A percentile compares a stretch with the other conserved stretches of the same genome.
These are phyloP conservation scores for Dasyprocta punctata DNA, from an alignment of 2,113 vertebrate genomes.

Conservation along the genomic window DNA sequence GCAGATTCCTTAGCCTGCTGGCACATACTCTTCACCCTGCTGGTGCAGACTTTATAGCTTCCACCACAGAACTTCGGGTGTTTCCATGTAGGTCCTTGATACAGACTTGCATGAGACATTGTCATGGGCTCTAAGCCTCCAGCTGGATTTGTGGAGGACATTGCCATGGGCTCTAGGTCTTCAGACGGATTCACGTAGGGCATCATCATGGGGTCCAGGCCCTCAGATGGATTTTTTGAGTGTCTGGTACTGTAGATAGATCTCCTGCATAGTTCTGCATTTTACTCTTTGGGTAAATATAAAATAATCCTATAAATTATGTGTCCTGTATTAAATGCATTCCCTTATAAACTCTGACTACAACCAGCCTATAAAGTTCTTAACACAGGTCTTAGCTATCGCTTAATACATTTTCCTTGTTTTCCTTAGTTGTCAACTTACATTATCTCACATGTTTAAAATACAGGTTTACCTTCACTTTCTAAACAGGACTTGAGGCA, in stretches of 20 bases:
- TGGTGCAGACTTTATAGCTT: no score
- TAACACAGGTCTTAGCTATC: background rate
- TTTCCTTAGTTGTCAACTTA: background rate
- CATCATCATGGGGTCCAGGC: background rate
- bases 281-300: background rate
- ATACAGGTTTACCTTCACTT: background rate
- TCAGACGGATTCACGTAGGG: background rate
- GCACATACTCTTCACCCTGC: no score
- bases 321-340: background rate
- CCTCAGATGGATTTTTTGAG: background rate
- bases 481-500: background rate
- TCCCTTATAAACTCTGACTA: background rate
- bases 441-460: background rate
- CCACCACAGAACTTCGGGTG: no score
- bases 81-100: no score
- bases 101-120: no score
- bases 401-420: background rate
- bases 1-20: no score
- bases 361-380: background rate
- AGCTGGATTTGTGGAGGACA: no score
- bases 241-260: background rate
- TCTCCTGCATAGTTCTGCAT: background rate
- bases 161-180: background rate
- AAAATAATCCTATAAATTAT: background rate
- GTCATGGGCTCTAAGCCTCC: no score